Base-by-base conservation (phyloP, 2,113 vertebrate genomes). In the Tor tambroides region DNA sequence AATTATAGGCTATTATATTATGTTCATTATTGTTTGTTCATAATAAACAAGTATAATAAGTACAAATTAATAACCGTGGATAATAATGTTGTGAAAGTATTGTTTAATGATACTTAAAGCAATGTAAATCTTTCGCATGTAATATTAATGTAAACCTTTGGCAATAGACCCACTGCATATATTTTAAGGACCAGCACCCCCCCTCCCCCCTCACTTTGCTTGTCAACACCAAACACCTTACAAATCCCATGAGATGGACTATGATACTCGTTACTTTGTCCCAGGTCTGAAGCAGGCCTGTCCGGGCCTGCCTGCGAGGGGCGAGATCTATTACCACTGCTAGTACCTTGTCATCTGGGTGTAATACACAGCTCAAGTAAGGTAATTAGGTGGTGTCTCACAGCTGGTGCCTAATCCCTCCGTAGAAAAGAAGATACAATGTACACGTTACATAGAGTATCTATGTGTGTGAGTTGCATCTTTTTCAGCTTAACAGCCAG, bases 381-480 rank as follows among this genome's bases (percentile, higher is more conserved):
- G 17, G 28, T 90, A 88, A 90, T 92, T 92, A 92, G 74, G 59
- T 49, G 69, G 46, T 59, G 69, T 35, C 69, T 82, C 87, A 85
- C 91, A 90, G 89, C 86, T 90, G 89, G 35, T 87, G 85, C 86
- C 51, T 63, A 26, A 28, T 72, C 79, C 82, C 87, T 38, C n/a
- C 74, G 43, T 38, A 49, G 30, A 69, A 28, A 51, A 75, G 26
- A 35, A 51, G 28, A 63, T 21, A 77, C 75, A 32, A 49, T 54
- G 32, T 17, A 19, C 59, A 81, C 19, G 38, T 17, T 77, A 71
- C 80, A 77, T 84, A n/a, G 61, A 75, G 41, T 84, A 72, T 74
- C 79, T 80, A 61, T 87, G 61, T 46, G 61, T 46, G 43, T 6
- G 54, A 71, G 72, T 63, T 72, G 78, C 54, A 77, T 87, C 14